Evolutionary conservation across 2,888 invertebrate genomes (phyloP).

Genomic region (Orchesellides sinensis): DNA sequence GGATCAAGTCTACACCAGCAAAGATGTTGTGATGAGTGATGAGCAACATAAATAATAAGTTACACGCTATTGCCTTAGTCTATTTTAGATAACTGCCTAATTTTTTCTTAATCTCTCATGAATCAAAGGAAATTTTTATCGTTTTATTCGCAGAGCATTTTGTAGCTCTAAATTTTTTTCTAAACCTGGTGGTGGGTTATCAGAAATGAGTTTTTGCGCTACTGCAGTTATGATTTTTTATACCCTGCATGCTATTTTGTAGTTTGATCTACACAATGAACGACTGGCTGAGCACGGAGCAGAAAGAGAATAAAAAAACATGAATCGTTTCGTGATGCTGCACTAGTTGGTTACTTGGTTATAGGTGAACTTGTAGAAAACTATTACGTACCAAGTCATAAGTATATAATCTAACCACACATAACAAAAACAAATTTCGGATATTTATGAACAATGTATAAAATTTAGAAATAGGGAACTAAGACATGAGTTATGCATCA

Average conservation of each 20-base stretch:
- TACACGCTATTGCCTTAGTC: background rate
- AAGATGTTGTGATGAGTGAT: background rate
- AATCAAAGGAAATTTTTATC: slow-evolving; percentile 35
- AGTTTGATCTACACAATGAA: too few species aligned
- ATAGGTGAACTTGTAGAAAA: too few species aligned
- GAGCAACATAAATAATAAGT: background rate
- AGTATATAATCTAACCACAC: too few species aligned
- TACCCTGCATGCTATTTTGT: background rate
- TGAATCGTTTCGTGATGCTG: too few species aligned
- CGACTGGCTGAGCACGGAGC: too few species aligned
- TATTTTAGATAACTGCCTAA: slow-evolving; percentile 16
- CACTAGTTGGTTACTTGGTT: too few species aligned
- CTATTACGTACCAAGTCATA: too few species aligned
- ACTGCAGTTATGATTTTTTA: background rate
- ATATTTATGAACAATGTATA: background rate
- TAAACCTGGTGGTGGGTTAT: background rate
- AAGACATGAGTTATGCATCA: slow-evolving; percentile 1
- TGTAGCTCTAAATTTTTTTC: slow-evolving; percentile 15
- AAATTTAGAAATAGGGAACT: background rate
- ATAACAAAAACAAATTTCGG: slow-evolving; percentile 2
- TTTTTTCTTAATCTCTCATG: slow-evolving; percentile 29
- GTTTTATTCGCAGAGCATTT: slow-evolving; percentile 19
- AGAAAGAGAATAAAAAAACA: too few species aligned
- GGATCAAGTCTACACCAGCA: slow-evolving; percentile 26
- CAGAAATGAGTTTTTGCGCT: background rate